Evolutionary conservation across 2,797 vertebrate genomes (phyloP).

Genomic region (Gambusia yucatana): DNA sequence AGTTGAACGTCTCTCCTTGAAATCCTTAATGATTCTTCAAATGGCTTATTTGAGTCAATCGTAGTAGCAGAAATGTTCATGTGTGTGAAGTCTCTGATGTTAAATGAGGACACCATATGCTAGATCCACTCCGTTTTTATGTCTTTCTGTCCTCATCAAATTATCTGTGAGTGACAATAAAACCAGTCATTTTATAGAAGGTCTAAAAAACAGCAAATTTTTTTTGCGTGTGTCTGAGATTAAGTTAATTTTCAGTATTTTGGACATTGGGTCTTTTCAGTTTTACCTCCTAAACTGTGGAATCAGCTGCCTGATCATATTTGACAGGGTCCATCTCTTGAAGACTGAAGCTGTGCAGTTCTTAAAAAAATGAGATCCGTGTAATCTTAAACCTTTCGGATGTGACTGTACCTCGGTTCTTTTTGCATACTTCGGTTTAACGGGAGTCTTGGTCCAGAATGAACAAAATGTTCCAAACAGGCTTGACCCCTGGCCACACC

Average conservation of each 20-base stretch:
- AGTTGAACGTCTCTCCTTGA: background rate
- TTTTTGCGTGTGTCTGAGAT: background rate
- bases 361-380: background rate
- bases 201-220: background rate
- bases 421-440: conserved; percentile 9
- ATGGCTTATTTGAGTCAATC: background rate
- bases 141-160: background rate
- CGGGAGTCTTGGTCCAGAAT: conserved; percentile 13
- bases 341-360: background rate
- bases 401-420: background rate
- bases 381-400: background rate
- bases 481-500: conserved; percentile 17
- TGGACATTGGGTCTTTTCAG: background rate
- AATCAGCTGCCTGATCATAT: too few species aligned
- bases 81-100: background rate
- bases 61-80: background rate
- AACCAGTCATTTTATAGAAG: background rate
- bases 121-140: background rate
- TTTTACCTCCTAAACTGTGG: too few species aligned
- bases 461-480: conserved; percentile 66
- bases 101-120: background rate
- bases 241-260: background rate
- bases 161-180: background rate
- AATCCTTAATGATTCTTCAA: background rate
- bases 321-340: background rate